phyloP scores from a whole-genome alignment of 1,140 invertebrate genomes.

The Scaptomyza hsui region DNA sequence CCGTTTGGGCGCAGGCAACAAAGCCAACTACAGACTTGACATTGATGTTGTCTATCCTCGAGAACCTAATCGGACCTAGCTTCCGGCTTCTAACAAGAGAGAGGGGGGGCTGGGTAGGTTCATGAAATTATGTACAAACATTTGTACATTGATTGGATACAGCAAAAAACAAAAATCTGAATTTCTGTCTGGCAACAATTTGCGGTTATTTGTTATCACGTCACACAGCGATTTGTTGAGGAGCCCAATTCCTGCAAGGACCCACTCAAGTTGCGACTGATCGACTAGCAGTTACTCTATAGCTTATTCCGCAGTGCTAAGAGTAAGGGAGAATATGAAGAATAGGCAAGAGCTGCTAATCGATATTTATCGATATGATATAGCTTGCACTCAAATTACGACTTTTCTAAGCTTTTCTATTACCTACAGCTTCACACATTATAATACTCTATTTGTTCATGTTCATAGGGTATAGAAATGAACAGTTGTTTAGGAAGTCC shows the following conservation, averaged over 20 bases:
- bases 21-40: constrained; percentile 65
- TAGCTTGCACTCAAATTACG: too few species aligned
- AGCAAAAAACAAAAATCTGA: constrained; percentile 45
- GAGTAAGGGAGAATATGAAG: too few species aligned
- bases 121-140: constrained; percentile 66
- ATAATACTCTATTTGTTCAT: too few species aligned
- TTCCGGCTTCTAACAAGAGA: constrained; percentile 18
- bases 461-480: not conserved
- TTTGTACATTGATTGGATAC: constrained; percentile 68
- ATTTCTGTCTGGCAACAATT: constrained; percentile 66
- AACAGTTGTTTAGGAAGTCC: constrained; percentile 8
- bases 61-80: constrained; percentile 1
- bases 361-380: constrained; percentile 18
- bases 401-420: too few species aligned
- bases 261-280: not conserved
- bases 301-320: not conserved
- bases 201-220: constrained; percentile 80
- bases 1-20: constrained; percentile 51
- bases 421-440: too few species aligned
- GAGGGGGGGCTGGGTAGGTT: not conserved
- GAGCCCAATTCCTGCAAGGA: not conserved
- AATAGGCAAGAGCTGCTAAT: too few species aligned
- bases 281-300: not conserved
- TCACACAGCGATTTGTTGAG: constrained; percentile 67
- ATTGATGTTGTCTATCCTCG: constrained; percentile 47